phyloP scores from a whole-genome alignment of 2,888 invertebrate species.

The Aricia artaxerxes region DNA sequence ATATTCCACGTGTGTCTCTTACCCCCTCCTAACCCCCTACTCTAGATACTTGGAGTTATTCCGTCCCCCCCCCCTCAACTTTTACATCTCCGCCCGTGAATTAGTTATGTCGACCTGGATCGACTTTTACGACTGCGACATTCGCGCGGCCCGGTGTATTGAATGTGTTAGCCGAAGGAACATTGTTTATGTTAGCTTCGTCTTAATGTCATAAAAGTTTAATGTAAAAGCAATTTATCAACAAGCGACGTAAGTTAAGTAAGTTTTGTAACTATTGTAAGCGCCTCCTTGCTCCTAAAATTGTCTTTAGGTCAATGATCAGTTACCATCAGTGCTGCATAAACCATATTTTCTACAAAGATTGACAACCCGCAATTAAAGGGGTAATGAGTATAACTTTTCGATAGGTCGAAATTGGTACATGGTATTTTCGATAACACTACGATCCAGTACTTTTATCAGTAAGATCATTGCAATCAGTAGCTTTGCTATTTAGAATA shows the following conservation, averaged over 20 bases:
- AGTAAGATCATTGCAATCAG: no score
- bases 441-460: no score
- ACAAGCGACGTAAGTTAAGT: background rate
- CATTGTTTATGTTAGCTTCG: background rate
- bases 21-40: background rate
- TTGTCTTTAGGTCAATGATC: no score
- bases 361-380: no score
- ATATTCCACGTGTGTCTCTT: background rate
- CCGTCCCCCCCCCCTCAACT: background rate
- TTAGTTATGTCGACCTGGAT: slow-evolving; percentile 1
- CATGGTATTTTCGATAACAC: no score
- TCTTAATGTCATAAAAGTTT: background rate
- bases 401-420: no score
- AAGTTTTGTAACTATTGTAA: no score
- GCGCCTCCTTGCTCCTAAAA: no score
- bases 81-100: background rate
- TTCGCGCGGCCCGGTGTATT: background rate
- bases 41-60: background rate
- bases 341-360: no score
- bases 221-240: background rate
- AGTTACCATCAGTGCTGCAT: no score
- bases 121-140: slow-evolving; percentile 5
- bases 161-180: background rate
- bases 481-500: background rate
- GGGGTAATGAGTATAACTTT: no score